Evolutionary conservation across 2,113 vertebrate species (phyloP).

Genomic region (Harpagus bidentatus): DNA sequence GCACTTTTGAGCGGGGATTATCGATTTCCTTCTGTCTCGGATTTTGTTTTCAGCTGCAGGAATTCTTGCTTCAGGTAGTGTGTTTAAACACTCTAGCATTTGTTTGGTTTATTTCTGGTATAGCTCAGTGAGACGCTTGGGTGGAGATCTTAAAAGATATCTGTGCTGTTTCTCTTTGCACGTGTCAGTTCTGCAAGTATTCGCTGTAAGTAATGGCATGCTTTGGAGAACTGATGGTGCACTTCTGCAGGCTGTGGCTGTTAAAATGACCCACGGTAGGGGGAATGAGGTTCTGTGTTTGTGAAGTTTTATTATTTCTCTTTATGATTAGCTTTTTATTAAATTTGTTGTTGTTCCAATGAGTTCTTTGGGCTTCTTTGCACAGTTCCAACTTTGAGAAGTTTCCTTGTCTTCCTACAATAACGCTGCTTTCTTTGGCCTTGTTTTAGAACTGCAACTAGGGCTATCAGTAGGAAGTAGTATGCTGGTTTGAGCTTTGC

Average conservation of each 20-base stretch:
- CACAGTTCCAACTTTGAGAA: background rate
- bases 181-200: background rate
- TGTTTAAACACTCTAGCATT: background rate
- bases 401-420: background rate
- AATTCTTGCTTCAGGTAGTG: background rate
- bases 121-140: background rate
- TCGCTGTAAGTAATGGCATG: rapidly evolving
- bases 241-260: background rate
- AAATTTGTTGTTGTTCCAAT: rapidly evolving
- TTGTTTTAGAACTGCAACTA: background rate
- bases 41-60: background rate
- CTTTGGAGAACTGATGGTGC: background rate
- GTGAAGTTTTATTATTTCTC: background rate
- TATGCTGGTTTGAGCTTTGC: background rate
- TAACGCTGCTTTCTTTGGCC: background rate
- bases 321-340: background rate
- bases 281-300: background rate
- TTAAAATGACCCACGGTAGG: background rate
- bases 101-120: background rate
- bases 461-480: background rate
- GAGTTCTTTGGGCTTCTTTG: background rate
- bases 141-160: background rate
- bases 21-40: background rate
- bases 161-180: background rate
- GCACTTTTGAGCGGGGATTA: background rate